A percentile compares a stretch with the other conserved stretches of the same genome.
These are phyloP conservation scores for Alcis repandata DNA, from an alignment of 2,888 invertebrate species.

Conservation along the genomic window DNA sequence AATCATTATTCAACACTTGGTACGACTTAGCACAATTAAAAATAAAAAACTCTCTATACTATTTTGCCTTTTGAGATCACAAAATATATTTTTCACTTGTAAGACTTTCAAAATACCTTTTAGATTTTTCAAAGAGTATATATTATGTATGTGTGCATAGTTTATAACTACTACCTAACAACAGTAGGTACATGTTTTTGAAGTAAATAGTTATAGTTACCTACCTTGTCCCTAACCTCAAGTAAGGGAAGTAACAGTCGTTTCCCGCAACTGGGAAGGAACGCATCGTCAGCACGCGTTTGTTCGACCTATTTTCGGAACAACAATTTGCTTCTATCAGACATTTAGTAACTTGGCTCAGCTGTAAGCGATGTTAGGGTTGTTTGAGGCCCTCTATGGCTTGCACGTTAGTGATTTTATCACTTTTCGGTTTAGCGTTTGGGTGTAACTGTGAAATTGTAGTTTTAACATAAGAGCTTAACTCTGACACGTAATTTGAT, in stretches of 20 bases:
- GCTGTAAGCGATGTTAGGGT: constrained; percentile 14
- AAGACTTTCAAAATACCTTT: too few species aligned
- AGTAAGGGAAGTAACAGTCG: constrained; percentile 6
- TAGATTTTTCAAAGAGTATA: too few species aligned
- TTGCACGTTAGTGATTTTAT: not conserved
- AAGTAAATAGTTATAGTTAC: not conserved
- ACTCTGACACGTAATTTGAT: too few species aligned
- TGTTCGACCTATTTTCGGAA: constrained; percentile 40
- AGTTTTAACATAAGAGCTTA: not conserved
- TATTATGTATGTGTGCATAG: too few species aligned
- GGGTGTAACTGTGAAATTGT: not conserved
- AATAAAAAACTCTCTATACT: too few species aligned
- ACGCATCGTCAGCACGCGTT: constrained; percentile 32
- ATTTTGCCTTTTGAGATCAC: too few species aligned
- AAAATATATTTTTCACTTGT: too few species aligned
- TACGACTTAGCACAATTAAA: too few species aligned
- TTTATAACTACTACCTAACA: too few species aligned
- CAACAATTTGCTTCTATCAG: constrained; percentile 38
- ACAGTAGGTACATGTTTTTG: too few species aligned
- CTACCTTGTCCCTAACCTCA: constrained; percentile 1
- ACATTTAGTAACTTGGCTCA: constrained; percentile 24
- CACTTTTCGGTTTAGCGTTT: not conserved
- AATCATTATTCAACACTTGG: too few species aligned
- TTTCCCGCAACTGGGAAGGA: constrained; percentile 8
- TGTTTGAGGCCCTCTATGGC: not conserved